Evolutionary conservation across 2,888 invertebrate genomes (phyloP).

Genomic region (Crematogaster levior): DNA sequence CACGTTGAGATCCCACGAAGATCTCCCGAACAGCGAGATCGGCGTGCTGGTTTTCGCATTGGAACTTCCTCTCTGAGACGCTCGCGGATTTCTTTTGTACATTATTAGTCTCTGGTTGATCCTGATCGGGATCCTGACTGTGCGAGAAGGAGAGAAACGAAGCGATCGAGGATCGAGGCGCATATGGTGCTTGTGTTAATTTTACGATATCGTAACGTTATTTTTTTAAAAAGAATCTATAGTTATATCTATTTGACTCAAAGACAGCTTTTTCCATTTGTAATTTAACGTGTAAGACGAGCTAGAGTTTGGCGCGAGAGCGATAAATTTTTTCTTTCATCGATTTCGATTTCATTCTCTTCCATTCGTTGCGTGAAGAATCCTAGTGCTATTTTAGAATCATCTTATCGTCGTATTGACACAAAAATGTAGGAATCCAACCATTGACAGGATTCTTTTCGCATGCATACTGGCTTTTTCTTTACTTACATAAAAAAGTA

Average conservation of each 20-base stretch:
- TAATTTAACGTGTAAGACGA: background rate
- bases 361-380: background rate
- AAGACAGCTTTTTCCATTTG: background rate
- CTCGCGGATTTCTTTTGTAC: conserved; percentile 28
- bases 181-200: background rate
- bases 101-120: conserved; percentile 22
- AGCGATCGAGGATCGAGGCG: background rate
- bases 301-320: background rate
- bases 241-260: background rate
- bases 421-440: background rate
- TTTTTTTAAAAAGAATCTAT: conserved; percentile 1
- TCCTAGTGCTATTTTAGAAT: background rate
- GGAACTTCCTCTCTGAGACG: conserved; percentile 1
- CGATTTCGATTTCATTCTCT: background rate
- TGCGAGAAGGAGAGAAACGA: conserved; percentile 10
- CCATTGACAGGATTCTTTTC: background rate
- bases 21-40: conserved; percentile 48
- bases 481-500: background rate
- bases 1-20: conserved; percentile 56
- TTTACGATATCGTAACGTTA: background rate
- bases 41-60: conserved; percentile 23
- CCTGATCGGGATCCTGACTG: background rate
- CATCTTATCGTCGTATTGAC: conserved; percentile 1
- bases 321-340: background rate
- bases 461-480: background rate